Conservation (phyloP, 2,797 vertebrate genomes). For the Uromys caudimaculatus region DNA sequence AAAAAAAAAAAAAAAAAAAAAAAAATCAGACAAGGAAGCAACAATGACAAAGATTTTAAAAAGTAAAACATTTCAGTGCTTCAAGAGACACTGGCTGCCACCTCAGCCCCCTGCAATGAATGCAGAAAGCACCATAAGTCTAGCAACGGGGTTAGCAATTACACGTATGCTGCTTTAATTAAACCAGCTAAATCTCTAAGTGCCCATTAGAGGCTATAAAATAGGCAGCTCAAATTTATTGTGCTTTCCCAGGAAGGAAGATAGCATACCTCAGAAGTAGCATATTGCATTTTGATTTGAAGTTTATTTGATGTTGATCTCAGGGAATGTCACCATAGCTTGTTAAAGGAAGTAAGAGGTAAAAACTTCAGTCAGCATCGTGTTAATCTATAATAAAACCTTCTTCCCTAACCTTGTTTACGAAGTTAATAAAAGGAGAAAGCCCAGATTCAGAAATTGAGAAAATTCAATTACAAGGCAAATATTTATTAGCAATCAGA, state of each 20-base stretch:
- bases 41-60: not conserved
- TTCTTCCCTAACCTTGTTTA: not conserved
- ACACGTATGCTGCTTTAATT: slow-evolving; percentile 69
- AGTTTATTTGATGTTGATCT: slow-evolving; percentile 30
- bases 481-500: slow-evolving; percentile 30
- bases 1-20: not conserved
- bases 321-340: not conserved
- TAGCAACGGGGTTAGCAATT: slow-evolving; percentile 39
- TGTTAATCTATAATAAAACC: slow-evolving; percentile 15
- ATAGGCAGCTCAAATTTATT: slow-evolving; percentile 24
- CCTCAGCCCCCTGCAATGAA: slow-evolving; percentile 12
- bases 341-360: not conserved
- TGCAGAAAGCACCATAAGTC: slow-evolving; percentile 15
- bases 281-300: slow-evolving; percentile 28
- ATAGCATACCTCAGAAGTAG: not conserved
- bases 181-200: slow-evolving; percentile 59
- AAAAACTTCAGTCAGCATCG: not conserved
- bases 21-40: not conserved
- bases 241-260: slow-evolving; percentile 22
- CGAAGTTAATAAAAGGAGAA: not conserved
- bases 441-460: slow-evolving; percentile 19
- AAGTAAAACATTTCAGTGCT: not conserved
- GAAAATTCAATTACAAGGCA: slow-evolving; percentile 30
- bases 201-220: slow-evolving; percentile 58
- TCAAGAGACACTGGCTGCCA: not conserved